Evolutionary conservation across 2,797 vertebrate species (phyloP), one percentile per base, ranked within the genome.

Genomic region (Schizothorax lantsangensis): DNA sequence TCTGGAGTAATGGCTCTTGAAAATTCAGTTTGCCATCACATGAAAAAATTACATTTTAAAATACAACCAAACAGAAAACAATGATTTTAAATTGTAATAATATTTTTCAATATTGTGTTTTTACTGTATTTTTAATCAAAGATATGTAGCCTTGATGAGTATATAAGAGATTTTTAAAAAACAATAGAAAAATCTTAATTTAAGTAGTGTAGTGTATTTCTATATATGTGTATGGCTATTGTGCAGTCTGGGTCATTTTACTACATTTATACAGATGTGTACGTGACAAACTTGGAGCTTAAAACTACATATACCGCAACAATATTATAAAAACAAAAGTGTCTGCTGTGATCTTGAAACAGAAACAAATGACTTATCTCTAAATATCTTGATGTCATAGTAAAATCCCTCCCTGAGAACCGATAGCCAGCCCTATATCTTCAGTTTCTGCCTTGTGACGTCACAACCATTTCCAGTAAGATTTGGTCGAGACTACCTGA

Each of bases 401-500:
- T n/a, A 40, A 64, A 40, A 19, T 52, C 23, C n/a, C 75, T 19
- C 6, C n/a, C 54, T 5, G 52, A 26, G 43, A 85, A 33, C 66
- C 12, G 33, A 40, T 17, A 57, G 17, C 26, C 62, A 8, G 15
- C 36, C 10, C 2, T 30, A 10, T 74, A n/a, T 77, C n/a, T 78
- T 10, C 30, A 66, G 74, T 85, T 81, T 79, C 71, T 83, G 43
- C 17, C 40, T 5, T 43, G 14, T 85, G 79, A 89, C 73, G 2
- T 84, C 62, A 79, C 40, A 57, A 54, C 23, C 19, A 40, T 15
- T 86, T 54, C 38, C 64, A 84, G 72, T 64, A 57, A 83, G 40
- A 68, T n/a, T 64, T 5, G 5, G 23, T 38, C 6, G 33, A 71
- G 12, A 15, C 30, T 30, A 30, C 23, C 21, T 19, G 7, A 78